Base-by-base conservation (phyloP, 2,797 vertebrate species). In the Myotis findleyi region DNA sequence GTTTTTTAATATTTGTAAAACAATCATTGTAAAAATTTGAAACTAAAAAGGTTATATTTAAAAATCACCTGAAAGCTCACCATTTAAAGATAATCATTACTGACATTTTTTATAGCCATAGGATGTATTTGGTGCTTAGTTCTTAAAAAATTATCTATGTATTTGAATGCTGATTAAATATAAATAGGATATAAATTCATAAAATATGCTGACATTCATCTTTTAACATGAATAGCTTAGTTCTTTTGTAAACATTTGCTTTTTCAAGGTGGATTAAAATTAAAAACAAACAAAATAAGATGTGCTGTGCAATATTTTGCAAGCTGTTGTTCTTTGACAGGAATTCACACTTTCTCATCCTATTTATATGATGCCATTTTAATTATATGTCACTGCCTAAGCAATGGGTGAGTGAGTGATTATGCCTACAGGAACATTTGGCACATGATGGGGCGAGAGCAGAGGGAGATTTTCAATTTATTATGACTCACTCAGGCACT, bases 311-410 rank as follows among this genome's bases (percentile, higher is more conserved):
- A 94, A 36, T 96, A 93, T 82, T 94, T 96, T 97, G 75, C 89
- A 97, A 96, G 87, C 23, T 96, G 6, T 23, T 97, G 38, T 97
- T 92, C 96, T 97, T 95, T 7, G 87, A 97, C 25, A 57, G 84
- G 90, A 97, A 96, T 96, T 97, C 53, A 95, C 93, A 79, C 93
- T 97, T 97, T 94, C 86, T 88, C 73, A 73, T 92, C 93, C 95
- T 97, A 90, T 98, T 98, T 97, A 51, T 96, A 62, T 96, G 97
- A 98, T 96, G 93, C 62, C 91, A 76, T 96, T 98, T 98, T 98
- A 98, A 98, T 98, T 98, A 96, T 96, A 94, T 98, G 97, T 98
- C 98, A 98, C 92, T 94, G 85, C 25, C 93, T 96, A 94, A 96
- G 94, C 96, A 97, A 94, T 96, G 80, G 89, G 49, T 11, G 12